phyloP scores from a whole-genome alignment of 2,113 vertebrate species.

The Leucoraja erinaceus region DNA sequence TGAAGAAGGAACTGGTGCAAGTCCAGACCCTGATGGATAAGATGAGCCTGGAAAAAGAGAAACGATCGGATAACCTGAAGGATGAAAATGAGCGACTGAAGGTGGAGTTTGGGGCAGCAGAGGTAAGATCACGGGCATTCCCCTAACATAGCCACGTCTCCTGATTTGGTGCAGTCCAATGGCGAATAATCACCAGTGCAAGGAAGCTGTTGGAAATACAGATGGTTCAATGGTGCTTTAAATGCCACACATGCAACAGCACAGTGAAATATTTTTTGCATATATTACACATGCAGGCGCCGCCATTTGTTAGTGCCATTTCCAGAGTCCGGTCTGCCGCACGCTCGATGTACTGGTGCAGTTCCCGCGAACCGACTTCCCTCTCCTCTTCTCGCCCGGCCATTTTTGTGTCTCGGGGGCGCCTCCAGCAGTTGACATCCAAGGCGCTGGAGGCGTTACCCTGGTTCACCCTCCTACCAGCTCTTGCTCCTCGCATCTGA shows the following conservation, averaged over 20 bases:
- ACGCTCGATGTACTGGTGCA: no score
- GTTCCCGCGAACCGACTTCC: no score
- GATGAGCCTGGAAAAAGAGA: constrained; percentile 83
- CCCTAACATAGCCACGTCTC: not conserved
- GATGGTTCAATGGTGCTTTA: not conserved
- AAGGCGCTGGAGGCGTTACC: no score
- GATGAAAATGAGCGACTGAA: constrained; percentile 50
- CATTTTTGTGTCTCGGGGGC: no score
- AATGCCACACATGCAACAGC: not conserved
- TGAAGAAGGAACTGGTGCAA: constrained; percentile 91
- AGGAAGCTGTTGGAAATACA: not conserved
- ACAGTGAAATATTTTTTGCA: no score
- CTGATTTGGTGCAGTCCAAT: not conserved
- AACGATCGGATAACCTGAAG: constrained; percentile 79
- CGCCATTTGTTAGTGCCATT: no score
- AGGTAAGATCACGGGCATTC: not conserved
- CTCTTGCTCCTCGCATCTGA: no score
- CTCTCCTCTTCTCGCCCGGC: no score
- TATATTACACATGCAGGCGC: no score
- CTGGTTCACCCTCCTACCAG: no score
- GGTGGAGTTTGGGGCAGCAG: not conserved
- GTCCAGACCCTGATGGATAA: constrained; percentile 94
- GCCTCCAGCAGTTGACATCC: no score
- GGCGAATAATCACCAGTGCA: not conserved
- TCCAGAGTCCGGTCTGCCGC: no score